Base-by-base conservation (phyloP, 2,113 vertebrate genomes). In the Accipiter cooperii region DNA sequence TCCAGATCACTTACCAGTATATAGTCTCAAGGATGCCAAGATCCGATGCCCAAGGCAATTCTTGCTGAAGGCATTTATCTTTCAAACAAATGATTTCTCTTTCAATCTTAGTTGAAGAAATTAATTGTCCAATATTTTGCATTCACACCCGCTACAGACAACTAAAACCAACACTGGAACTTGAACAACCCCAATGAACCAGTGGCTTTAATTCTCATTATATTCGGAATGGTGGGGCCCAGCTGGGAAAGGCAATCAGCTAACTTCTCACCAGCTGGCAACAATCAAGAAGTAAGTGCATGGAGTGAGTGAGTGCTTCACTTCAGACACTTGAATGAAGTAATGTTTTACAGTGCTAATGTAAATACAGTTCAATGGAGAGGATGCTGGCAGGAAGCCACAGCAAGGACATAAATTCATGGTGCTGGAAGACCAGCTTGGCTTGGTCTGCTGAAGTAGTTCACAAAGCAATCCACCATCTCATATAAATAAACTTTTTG, bases 361-460 rank as follows among this genome's bases (percentile, higher is more conserved):
- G 96, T 97, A 96, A 97, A 79, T 66, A 96, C 22, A 91, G 73
- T 84, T 96, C 91, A 87, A 28, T 96, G 79, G 84, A 93, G 84
- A 76, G 40, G 65, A 73, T 94, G 61, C 83, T 97, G 93, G 60
- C 83, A 91, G 77, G 17, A 94, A 95, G 71, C 89, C 87, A 92
- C 52, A 78, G 51, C n/a, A 83, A 88, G 74, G 55, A 97, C 74
- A 92, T 85, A 81, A 97, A 97, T 87, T 52, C 20, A 54, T 68
- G 71, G 80, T 61, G 47, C 74, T 96, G 77, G 90, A 96, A 97
- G 82, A 78, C 3, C 75, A 90, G 10, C 26, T 83, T 92, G 44
- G 49, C 63, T 93, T 77, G 54, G 77, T 69, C 75, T 82, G 80
- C 38, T 89, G 58, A 95, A 91, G 49, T 47, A 91, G 66, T 64